A percentile compares a stretch with the other conserved stretches of the same genome.
These are phyloP conservation scores for Sphaerophoria taeniata DNA, from an alignment of 2,888 invertebrate species.

Conservation along the genomic window DNA sequence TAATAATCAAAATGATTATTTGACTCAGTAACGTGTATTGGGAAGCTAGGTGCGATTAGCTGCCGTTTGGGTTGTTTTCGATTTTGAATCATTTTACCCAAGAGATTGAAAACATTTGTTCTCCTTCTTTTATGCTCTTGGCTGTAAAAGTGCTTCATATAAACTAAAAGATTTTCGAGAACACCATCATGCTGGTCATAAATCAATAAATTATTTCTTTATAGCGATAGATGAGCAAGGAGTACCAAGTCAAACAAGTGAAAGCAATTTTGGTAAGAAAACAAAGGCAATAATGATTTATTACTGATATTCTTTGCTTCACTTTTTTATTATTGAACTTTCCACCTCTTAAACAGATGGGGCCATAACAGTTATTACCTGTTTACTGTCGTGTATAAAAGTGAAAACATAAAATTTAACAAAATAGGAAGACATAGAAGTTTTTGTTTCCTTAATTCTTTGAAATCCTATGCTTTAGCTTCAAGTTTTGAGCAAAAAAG, in stretches of 20 bases:
- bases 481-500: background rate
- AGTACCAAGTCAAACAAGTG: constrained; percentile 22
- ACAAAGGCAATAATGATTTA: constrained; percentile 73
- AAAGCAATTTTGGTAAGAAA: constrained; percentile 67
- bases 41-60: background rate
- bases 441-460: background rate
- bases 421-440: constrained; percentile 21
- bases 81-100: constrained; percentile 22
- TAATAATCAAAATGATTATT: background rate
- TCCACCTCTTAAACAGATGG: constrained; percentile 67
- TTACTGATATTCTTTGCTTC: constrained; percentile 60
- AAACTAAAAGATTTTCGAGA: constrained; percentile 58
- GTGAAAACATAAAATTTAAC: constrained; percentile 46
- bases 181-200: constrained; percentile 56
- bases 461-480: constrained; percentile 5
- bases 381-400: constrained; percentile 60
- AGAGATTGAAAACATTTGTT: constrained; percentile 2
- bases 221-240: background rate
- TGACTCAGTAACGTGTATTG: background rate
- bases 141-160: constrained; percentile 2
- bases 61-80: background rate
- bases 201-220: constrained; percentile 63
- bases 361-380: constrained; percentile 55
- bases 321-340: constrained; percentile 41
- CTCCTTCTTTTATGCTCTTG: background rate